Evolutionary conservation across 2,113 vertebrate genomes (phyloP), one percentile per base, ranked within the genome.

Genomic region (Scalopus aquaticus): DNA sequence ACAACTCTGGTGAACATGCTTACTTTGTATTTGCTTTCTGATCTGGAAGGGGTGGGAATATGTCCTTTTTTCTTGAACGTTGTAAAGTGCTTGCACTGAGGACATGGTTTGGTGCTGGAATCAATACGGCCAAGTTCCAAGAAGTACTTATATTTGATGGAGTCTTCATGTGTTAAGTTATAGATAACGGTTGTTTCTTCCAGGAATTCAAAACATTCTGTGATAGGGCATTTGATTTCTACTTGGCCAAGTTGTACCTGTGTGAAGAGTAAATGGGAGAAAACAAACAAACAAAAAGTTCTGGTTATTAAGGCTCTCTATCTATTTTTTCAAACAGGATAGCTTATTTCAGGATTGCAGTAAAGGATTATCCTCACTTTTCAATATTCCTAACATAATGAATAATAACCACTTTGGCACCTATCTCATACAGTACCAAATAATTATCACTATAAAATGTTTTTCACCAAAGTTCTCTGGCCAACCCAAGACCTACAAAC

Each of bases 1-100:
- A 95, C 10, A 37, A 69, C 81, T 95, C 88, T 92, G 96, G 95
- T 93, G 97, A 98, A 85, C 62, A 79, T 97, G 95, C 98, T 98
- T 98, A 99, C 99, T 99, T 99, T 99, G 97, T 99, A 99, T 98
- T 99, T 99, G 98, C 99, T 99, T 97, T 99, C 99, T 19, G 98
- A 97, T 98, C 98, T 99, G 98, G 97, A 98, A 93, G 98, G 98
- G 81, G 98, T 98, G 95, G 98, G 98, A 97, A 98, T 98, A 97
- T 98, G 98, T 98, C 98, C 97, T 97, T 98, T 99, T 95, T 97
- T 98, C 98, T 98, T 99, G 97, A 99, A 98, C 32, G 99, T 99
- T 94, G 99, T 99, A 98, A 99, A 99, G 96, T 99, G 98, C 97
- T 98, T 99, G 98, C 99, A 99, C 97, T 99, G 99, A 67, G 99